These are phyloP conservation scores for Coptotermes formosanus DNA, from an alignment of 1,140 invertebrate genomes.

Conservation along the genomic window DNA sequence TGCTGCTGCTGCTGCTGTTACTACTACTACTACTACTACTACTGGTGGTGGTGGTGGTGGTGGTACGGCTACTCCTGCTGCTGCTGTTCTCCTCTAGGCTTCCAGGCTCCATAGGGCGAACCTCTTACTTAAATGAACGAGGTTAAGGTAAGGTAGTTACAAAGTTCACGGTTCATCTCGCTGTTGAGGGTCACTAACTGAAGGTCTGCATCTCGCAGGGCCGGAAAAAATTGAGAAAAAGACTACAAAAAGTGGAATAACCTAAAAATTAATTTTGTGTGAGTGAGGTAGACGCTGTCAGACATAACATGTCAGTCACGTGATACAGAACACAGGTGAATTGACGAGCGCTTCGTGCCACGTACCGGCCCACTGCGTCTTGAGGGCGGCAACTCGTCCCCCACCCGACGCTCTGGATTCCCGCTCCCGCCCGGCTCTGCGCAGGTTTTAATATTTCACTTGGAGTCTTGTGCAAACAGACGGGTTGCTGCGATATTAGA, in stretches of 20 bases:
- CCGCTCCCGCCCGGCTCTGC: slow-evolving; percentile 28
- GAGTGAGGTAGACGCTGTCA: background rate
- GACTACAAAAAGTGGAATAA: background rate
- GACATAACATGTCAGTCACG: background rate
- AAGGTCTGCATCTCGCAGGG: background rate
- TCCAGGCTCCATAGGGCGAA: too few species aligned
- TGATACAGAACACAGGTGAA: background rate
- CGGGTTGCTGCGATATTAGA: slow-evolving; percentile 37
- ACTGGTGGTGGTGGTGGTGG: too few species aligned
- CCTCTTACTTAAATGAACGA: too few species aligned
- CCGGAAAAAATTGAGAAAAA: background rate
- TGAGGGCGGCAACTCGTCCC: background rate
- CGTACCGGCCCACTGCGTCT: background rate
- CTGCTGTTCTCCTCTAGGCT: too few species aligned
- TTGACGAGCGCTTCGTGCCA: background rate
- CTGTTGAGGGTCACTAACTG: too few species aligned
- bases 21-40: too few species aligned
- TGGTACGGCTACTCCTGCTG: too few species aligned
- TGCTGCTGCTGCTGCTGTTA: too few species aligned
- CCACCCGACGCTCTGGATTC: background rate
- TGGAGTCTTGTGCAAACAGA: slow-evolving; percentile 38
- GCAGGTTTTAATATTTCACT: slow-evolving; percentile 39
- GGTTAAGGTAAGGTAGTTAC: too few species aligned
- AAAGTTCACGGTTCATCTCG: too few species aligned
- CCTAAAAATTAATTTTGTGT: background rate